Evolutionary conservation across 2,113 vertebrate genomes (phyloP), one percentile per base, ranked within the genome.

Genomic region (Panurus biarmicus): DNA sequence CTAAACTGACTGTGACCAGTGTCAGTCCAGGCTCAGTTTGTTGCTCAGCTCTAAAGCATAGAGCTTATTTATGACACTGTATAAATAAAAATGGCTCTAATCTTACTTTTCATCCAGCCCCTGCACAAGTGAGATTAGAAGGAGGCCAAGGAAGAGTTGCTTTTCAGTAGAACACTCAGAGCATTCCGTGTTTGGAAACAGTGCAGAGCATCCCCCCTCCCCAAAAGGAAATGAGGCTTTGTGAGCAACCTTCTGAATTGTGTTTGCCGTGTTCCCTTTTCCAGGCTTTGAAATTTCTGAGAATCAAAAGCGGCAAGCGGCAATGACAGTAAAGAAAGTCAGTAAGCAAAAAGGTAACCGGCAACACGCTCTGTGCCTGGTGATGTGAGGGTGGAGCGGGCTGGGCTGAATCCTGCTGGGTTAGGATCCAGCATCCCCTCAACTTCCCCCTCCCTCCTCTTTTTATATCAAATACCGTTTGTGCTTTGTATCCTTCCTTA

Each of bases 241-340:
- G 71, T 75, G 24, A 90, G 81, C 85, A 88, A 88, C 44, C 81
- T 96, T 94, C 92, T 96, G 87, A 96, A 91, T 88, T 89, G 74
- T 95, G 71, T 95, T 96, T 93, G 92, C 90, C 58, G 36, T 90
- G 71, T 97, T 97, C 96, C 95, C 81, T 96, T 78, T 97, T 96
- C 35, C 90, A 99, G 99, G 99, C 93, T 99, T 99, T 97, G 99
- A 99, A 98, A 99, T 99, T 97, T 99, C 99, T 70, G 99, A 99
- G 96, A 99, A 99, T 96, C 99, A 99, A 98, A 99, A 99, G 98
- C 98, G 98, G 40, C 99, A 99, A 97, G 99, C 99, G 61, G 99
- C 99, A 97, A 98, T 99, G 98, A 99, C 99, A 85, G 99, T 99
- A 97, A 98, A 99, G 97, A 99, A 99, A 98, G 99, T 98, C 95